Evolutionary conservation across 2,888 invertebrate genomes (phyloP), one percentile per base, ranked within the genome.

Genomic region (Drosophila neoperkinsi): DNA sequence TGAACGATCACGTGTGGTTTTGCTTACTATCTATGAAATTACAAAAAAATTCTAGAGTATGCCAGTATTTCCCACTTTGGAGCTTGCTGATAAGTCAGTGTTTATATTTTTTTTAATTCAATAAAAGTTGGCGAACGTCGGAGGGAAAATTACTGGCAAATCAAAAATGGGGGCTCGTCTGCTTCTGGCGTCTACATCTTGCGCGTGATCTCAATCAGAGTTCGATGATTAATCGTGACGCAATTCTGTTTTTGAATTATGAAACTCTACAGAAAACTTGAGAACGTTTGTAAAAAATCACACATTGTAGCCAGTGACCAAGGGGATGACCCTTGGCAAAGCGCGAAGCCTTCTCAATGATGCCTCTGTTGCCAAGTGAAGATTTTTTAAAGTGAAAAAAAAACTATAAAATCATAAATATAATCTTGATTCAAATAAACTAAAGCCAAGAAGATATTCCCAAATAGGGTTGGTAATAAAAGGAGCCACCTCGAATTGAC

Each of bases 1-100:
- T 69, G 33, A 31, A 11, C 30, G 51, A 76, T 80, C 77, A 77
- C 81, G 76, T 71, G 77, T 49, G 34, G 13, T 1, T 38, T 18
- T 33, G 6, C 25, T 38, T 31, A 16, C 36, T 13, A 33, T 59
- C 50, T n/a, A 38, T 69, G 38, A 46, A 52, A 46, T 33, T 46
- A 25, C 13, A n/a, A 41, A 25, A 28, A 33, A 30, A 1, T n/a
- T 28, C 2, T 49, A n/a, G 16, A 28, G 16, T 25, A 16, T 49
- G 11, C 30, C 21, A 9, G 43, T 36, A 25, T 36, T 67, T 36
- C 34, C 21, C 34, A n/a, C 1, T n/a, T 31, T 53, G n/a, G 13
- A 33, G 25, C 3, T 1, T n/a, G 36, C 63, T 52, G 77, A 77
- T 80, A 75, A 77, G 60, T 3, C 64, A 34, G 36, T 36, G 59